Conservation (phyloP, 1,140 invertebrate species). For the Palaemon carinicauda region DNA sequence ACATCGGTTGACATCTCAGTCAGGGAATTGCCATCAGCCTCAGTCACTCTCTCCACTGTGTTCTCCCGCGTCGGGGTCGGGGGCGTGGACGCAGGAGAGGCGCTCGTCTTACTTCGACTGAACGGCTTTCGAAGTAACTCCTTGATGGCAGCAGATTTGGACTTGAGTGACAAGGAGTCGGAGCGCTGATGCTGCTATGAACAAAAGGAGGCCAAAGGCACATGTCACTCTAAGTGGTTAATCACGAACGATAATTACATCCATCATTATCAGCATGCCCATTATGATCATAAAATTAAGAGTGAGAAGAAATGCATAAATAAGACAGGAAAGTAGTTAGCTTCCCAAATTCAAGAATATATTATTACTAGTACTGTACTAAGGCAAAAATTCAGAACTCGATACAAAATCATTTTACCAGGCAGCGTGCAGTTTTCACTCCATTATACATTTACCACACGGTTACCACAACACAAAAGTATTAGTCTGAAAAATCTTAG, state of each 20-base stretch:
- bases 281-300: too few relatives aligned
- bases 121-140: slow-evolving; percentile 57
- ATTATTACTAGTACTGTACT: too few relatives aligned
- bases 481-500: too few relatives aligned
- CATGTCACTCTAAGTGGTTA: background rate
- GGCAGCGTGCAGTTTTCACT: too few relatives aligned
- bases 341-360: too few relatives aligned
- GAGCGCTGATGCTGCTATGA: slow-evolving; percentile 28
- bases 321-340: too few relatives aligned
- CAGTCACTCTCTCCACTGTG: slow-evolving; percentile 36
- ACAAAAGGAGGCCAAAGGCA: background rate
- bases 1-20: background rate
- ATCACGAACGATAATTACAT: background rate
- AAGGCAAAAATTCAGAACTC: too few relatives aligned
- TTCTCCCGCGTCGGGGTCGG: slow-evolving; percentile 53
- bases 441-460: too few relatives aligned
- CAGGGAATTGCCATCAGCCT: background rate
- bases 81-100: slow-evolving; percentile 56
- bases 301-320: too few relatives aligned
- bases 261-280: too few relatives aligned
- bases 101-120: slow-evolving; percentile 27
- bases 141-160: slow-evolving; percentile 56
- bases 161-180: slow-evolving; percentile 53
- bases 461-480: too few relatives aligned
- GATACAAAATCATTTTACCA: too few relatives aligned